phyloP scores from a whole-genome alignment of 2,797 vertebrate species.

The Molothrus aeneus region DNA sequence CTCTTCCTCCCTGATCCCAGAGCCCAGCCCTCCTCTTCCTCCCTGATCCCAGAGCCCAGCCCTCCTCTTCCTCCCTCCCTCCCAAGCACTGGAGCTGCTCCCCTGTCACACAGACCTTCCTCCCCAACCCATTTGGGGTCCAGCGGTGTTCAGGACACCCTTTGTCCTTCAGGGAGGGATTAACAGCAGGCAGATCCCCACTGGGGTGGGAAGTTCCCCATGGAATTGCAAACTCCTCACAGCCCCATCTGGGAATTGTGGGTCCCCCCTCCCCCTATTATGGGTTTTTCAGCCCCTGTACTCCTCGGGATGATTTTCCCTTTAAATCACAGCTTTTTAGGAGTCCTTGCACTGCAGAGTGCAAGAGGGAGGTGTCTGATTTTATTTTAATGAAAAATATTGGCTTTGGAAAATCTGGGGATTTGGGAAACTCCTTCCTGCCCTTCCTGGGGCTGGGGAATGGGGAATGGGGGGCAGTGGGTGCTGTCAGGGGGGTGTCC shows the following conservation, averaged over 20 bases:
- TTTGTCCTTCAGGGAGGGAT: neutral
- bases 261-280: fast-evolving
- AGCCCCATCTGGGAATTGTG: fast-evolving
- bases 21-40: neutral
- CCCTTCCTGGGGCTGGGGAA: neutral
- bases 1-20: neutral
- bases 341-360: neutral
- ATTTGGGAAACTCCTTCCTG: neutral
- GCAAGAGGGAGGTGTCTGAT: fast-evolving
- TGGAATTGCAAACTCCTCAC: neutral
- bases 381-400: neutral
- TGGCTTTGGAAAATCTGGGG: neutral
- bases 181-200: neutral
- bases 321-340: neutral
- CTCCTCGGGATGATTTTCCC: neutral
- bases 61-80: neutral
- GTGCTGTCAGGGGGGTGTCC: neutral
- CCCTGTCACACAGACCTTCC: neutral
- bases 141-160: fast-evolving
- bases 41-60: neutral
- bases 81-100: too few relatives aligned
- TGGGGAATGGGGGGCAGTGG: neutral
- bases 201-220: neutral
- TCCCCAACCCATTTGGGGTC: neutral
- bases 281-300: fast-evolving